phyloP scores from a whole-genome alignment of 2,888 invertebrate genomes.

The Sturmia bella region DNA sequence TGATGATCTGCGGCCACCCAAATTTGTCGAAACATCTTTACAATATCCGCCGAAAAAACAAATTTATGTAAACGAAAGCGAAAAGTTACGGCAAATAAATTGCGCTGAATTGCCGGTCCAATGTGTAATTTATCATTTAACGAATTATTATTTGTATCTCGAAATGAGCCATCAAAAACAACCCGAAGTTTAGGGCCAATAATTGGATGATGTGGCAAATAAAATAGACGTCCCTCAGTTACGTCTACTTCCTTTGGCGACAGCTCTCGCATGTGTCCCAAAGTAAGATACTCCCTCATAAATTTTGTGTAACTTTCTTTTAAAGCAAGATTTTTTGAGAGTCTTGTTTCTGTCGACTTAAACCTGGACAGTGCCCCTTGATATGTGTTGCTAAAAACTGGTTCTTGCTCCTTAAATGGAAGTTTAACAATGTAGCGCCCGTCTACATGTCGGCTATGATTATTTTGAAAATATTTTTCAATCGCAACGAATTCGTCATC shows the following conservation, averaged over 20 bases:
- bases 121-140: not conserved
- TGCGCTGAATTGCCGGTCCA: not conserved
- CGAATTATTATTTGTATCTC: not conserved
- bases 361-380: slow-evolving; percentile 6
- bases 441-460: not conserved
- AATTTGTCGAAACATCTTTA: too few relatives aligned
- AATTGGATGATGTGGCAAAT: not conserved
- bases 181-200: not conserved
- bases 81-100: too few relatives aligned
- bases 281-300: not conserved
- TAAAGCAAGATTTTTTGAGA: not conserved
- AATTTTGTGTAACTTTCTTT: not conserved
- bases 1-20: too few relatives aligned
- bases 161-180: slow-evolving; percentile 5
- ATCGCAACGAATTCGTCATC: not conserved
- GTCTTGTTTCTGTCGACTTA: slow-evolving; percentile 16
- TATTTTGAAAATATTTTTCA: slow-evolving; percentile 34
- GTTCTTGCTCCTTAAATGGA: slow-evolving; percentile 1
- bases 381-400: not conserved
- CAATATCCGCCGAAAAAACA: too few relatives aligned
- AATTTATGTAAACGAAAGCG: too few relatives aligned
- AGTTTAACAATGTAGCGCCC: slow-evolving; percentile 9
- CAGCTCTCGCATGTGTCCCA: slow-evolving; percentile 3
- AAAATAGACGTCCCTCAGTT: not conserved
- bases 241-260: not conserved